Evolutionary conservation across 2,888 invertebrate species (phyloP).

Genomic region (Alcis repandata): DNA sequence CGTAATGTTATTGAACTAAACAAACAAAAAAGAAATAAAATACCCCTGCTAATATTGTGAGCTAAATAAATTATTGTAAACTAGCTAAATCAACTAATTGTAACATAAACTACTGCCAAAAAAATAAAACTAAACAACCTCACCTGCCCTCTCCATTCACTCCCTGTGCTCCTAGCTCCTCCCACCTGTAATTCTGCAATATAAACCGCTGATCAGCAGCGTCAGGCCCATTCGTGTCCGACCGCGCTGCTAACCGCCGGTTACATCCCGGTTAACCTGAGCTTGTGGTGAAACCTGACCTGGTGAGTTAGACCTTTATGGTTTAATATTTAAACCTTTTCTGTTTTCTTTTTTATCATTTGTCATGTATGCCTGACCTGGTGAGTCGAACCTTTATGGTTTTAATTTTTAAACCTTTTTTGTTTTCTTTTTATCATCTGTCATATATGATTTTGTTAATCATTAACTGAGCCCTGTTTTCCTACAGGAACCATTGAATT

Average conservation of each 20-base stretch:
- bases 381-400: background rate
- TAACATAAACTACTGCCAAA: too few species aligned
- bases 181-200: constrained; percentile 38
- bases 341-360: background rate
- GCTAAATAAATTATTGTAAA: too few species aligned
- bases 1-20: too few species aligned
- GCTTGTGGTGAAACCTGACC: constrained; percentile 14
- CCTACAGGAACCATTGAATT: too few species aligned
- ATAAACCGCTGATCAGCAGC: constrained; percentile 22
- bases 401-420: background rate
- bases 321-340: background rate
- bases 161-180: constrained; percentile 25
- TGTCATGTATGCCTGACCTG: too few species aligned
- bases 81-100: too few species aligned
- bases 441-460: too few species aligned
- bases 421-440: background rate
- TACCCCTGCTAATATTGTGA: too few species aligned
- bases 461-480: too few species aligned
- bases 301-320: constrained; percentile 17
- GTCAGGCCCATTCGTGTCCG: constrained; percentile 28
- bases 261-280: constrained; percentile 11
- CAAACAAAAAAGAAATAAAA: too few species aligned
- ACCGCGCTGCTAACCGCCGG: constrained; percentile 20
- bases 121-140: background rate
- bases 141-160: constrained; percentile 14